A percentile compares a stretch with the other conserved stretches of the same genome.
Conservation (phyloP, 1,140 invertebrate species). For the Drosophila arawakana region DNA sequence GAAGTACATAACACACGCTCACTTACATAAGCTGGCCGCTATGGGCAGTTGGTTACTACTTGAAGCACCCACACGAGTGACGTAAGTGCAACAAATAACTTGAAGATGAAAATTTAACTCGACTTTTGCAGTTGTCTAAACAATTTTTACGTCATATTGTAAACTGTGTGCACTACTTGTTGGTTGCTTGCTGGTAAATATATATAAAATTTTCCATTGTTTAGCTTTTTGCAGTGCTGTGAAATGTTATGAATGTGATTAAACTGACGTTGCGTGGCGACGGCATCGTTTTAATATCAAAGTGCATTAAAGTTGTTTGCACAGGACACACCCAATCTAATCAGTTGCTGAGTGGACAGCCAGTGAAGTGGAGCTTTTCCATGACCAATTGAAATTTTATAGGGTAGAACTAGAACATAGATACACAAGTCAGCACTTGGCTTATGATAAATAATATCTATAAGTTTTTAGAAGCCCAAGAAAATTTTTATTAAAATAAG, state of each 20-base stretch:
- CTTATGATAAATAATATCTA: too few relatives aligned
- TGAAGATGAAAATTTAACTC: slow-evolving; percentile 22
- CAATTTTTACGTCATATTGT: slow-evolving; percentile 64
- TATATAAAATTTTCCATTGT: slow-evolving; percentile 51
- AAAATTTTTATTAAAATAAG: too few relatives aligned
- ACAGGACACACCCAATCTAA: slow-evolving; percentile 34
- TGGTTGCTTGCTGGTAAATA: not conserved
- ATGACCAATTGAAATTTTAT: not conserved
- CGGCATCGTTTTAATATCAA: slow-evolving; percentile 13
- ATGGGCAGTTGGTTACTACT: not conserved
- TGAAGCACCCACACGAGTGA: slow-evolving; percentile 43
- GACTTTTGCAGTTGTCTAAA: slow-evolving; percentile 46
- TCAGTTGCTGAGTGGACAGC: slow-evolving; percentile 12
- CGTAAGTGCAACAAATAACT: slow-evolving; percentile 56
- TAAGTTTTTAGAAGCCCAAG: too few relatives aligned
- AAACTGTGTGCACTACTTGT: slow-evolving; percentile 12
- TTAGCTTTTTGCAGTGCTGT: slow-evolving; percentile 31
- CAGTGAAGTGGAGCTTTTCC: not conserved
- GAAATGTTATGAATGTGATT: slow-evolving; percentile 39
- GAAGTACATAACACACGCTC: not conserved
- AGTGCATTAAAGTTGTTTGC: slow-evolving; percentile 20
- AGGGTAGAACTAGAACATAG: not conserved
- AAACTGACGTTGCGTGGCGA: slow-evolving; percentile 21
- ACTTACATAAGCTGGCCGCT: slow-evolving; percentile 26
- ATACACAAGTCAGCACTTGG: not conserved